phyloP scores from a whole-genome alignment of 2,797 vertebrate species.

The Melopsittacus undulatus region DNA sequence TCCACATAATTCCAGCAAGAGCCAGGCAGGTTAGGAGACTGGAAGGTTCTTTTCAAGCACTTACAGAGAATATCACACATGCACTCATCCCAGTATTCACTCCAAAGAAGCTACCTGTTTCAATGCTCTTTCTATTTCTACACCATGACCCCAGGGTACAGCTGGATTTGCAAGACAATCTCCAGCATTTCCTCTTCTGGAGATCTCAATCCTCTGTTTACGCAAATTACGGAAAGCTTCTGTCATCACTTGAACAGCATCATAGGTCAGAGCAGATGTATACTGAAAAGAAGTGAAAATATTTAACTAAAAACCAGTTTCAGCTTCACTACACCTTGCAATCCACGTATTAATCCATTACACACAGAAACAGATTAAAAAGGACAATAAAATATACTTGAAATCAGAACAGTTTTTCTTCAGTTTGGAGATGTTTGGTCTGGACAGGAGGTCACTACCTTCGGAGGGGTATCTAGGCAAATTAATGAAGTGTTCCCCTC shows the following conservation, averaged over 20 bases:
- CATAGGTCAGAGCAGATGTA: slow-evolving; percentile 96
- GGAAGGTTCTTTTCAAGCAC: background rate
- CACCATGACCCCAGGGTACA: slow-evolving; percentile 96
- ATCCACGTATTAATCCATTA: background rate
- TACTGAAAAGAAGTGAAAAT: slow-evolving; percentile 82
- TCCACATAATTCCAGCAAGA: background rate
- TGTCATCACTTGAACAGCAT: slow-evolving; percentile 98
- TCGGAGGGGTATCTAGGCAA: background rate
- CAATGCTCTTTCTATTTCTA: slow-evolving; percentile 96
- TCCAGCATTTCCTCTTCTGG: slow-evolving; percentile 91
- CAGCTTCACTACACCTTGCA: background rate
- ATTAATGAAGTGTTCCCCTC: background rate
- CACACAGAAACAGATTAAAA: background rate
- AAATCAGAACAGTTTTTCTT: background rate
- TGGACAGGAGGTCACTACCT: background rate
- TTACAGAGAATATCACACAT: background rate
- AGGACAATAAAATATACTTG: background rate
- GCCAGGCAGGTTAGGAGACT: background rate
- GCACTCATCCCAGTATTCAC: background rate
- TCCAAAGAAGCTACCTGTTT: slow-evolving; percentile 87
- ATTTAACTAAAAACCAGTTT: background rate
- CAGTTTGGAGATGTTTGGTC: background rate
- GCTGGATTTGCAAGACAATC: slow-evolving; percentile 98
- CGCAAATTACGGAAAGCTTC: slow-evolving; percentile 96
- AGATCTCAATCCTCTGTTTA: slow-evolving; percentile 95